Conservation (phyloP, 2,797 vertebrate genomes). For the Numenius phaeopus region DNA sequence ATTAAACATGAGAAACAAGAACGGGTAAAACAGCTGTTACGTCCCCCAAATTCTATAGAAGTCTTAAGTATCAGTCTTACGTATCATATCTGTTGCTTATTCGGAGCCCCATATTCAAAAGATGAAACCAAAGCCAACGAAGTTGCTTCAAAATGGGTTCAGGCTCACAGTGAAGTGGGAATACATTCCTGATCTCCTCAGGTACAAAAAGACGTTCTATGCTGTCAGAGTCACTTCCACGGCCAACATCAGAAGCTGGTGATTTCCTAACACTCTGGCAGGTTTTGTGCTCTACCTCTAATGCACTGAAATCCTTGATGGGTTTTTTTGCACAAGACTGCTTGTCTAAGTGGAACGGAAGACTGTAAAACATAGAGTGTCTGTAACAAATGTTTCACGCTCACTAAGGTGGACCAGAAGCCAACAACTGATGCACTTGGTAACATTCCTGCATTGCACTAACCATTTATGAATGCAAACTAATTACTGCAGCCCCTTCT, state of each 20-base stretch:
- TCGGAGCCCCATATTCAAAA: not conserved
- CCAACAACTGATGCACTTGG: not conserved
- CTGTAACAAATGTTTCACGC: not conserved
- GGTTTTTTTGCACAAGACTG: not conserved
- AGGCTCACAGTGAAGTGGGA: not conserved
- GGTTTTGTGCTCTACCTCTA: not conserved
- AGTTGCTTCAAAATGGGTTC: not conserved
- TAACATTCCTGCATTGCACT: not conserved
- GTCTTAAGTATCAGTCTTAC: not conserved
- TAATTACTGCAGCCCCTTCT: not conserved
- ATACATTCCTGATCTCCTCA: not conserved
- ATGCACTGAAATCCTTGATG: not conserved
- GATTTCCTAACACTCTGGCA: fast-evolving
- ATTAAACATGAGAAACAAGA: not conserved
- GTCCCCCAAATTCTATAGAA: not conserved
- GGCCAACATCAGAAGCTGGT: not conserved
- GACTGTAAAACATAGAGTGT: not conserved
- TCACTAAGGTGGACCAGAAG: not conserved
- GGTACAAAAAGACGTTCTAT: not conserved
- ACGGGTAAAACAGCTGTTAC: not conserved
- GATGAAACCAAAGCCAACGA: not conserved
- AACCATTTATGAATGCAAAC: not conserved
- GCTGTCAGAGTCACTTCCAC: not conserved
- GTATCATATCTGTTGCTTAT: not conserved
- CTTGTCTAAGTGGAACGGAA: not conserved